Evolutionary conservation across 2,113 vertebrate species (phyloP).

Genomic region (Calyptommatus sinebrachiatus): DNA sequence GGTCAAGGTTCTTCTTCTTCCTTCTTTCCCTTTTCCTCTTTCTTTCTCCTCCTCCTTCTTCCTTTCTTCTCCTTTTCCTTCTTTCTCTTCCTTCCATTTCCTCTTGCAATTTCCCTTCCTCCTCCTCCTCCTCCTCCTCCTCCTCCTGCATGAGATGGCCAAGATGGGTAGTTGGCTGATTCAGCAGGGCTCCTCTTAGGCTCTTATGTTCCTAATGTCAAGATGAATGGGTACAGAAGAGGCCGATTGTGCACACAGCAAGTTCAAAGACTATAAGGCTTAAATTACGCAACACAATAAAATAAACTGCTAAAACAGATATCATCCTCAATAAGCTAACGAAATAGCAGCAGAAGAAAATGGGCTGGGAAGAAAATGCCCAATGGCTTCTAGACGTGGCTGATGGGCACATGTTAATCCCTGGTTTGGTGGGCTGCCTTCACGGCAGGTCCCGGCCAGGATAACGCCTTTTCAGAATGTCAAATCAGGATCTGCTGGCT

Average conservation of each 20-base stretch:
- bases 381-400: slow-evolving; percentile 24
- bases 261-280: not conserved
- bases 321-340: slow-evolving; percentile 31
- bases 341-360: slow-evolving; percentile 55
- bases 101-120: too few species aligned
- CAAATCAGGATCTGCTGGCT: slow-evolving; percentile 28
- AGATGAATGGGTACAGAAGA: not conserved
- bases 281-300: not conserved
- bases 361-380: slow-evolving; percentile 56
- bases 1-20: too few species aligned
- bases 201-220: too few species aligned
- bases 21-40: too few species aligned
- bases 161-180: too few species aligned
- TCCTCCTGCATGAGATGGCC: too few species aligned
- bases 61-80: too few species aligned
- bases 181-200: too few species aligned
- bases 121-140: too few species aligned
- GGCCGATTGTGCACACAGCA: not conserved
- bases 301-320: not conserved
- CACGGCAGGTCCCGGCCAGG: slow-evolving; percentile 61
- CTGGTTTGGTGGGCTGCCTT: slow-evolving; percentile 45
- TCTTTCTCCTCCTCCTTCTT: too few species aligned
- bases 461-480: slow-evolving; percentile 60
- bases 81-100: too few species aligned
- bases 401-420: slow-evolving; percentile 59